Evolutionary conservation across 2,113 vertebrate genomes (phyloP).

Genomic region (Elaphurus davidianus): DNA sequence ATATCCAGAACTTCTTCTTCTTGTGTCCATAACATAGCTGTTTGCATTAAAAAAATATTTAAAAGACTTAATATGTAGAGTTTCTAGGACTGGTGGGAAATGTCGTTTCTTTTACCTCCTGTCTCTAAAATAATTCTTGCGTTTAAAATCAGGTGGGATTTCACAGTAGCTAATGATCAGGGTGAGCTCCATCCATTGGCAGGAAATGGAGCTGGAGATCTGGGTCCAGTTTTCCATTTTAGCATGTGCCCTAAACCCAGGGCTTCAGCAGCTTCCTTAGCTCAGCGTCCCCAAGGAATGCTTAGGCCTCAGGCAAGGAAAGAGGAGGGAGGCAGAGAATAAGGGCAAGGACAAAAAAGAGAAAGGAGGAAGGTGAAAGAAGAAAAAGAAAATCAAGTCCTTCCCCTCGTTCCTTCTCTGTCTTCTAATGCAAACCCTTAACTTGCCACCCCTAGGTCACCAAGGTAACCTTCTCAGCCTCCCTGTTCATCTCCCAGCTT

Average conservation of each 20-base stretch:
- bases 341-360: neutral
- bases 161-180: neutral
- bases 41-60: neutral
- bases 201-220: neutral
- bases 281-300: neutral
- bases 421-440: neutral
- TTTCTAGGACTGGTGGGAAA: slow-evolving; percentile 12
- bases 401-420: neutral
- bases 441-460: neutral
- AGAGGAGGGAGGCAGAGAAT: neutral
- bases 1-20: neutral
- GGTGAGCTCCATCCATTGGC: neutral
- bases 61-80: neutral
- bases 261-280: neutral
- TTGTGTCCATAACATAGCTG: neutral
- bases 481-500: neutral
- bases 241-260: neutral
- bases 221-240: neutral
- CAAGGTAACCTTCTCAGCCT: neutral
- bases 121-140: neutral
- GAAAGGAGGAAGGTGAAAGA: neutral
- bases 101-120: neutral
- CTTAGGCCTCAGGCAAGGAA: neutral
- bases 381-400: neutral
- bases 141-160: neutral